Conservation (phyloP, 2,113 vertebrate genomes). For the Neolamprologus ventralis region DNA sequence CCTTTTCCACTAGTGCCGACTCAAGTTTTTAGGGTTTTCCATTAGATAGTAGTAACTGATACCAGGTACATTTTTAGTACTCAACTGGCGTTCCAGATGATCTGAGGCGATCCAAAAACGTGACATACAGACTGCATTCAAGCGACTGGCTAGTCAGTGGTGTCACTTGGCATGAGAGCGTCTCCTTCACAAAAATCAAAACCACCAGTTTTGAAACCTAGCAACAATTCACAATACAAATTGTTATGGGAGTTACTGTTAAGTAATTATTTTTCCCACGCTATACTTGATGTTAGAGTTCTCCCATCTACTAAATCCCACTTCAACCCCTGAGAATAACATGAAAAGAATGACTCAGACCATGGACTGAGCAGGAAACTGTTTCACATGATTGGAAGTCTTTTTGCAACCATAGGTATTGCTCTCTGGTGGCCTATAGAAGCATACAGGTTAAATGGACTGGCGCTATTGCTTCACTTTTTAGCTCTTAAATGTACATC, state of each 20-base stretch:
- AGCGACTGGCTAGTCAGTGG: neutral
- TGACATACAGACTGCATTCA: neutral
- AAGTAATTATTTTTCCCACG: neutral
- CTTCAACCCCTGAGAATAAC: neutral
- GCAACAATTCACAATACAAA: neutral
- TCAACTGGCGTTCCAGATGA: neutral
- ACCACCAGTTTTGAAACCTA: neutral
- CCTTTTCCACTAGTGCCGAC: neutral
- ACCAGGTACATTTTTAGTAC: neutral
- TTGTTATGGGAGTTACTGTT: neutral
- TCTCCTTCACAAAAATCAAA: neutral
- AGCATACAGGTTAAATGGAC: neutral
- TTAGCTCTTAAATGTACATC: neutral
- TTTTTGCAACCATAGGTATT: neutral
- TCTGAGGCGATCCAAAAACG: neutral
- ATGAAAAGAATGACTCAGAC: neutral
- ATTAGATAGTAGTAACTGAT: neutral
- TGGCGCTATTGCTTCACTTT: neutral
- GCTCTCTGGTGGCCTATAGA: neutral
- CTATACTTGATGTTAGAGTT: neutral
- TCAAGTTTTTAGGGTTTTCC: neutral
- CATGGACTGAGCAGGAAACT: neutral
- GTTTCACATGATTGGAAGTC: neutral
- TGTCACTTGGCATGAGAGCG: neutral
- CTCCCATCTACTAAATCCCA: neutral